These are phyloP conservation scores for Anoura caudifer DNA, from an alignment of 2,113 vertebrate genomes.

Conservation along the genomic window DNA sequence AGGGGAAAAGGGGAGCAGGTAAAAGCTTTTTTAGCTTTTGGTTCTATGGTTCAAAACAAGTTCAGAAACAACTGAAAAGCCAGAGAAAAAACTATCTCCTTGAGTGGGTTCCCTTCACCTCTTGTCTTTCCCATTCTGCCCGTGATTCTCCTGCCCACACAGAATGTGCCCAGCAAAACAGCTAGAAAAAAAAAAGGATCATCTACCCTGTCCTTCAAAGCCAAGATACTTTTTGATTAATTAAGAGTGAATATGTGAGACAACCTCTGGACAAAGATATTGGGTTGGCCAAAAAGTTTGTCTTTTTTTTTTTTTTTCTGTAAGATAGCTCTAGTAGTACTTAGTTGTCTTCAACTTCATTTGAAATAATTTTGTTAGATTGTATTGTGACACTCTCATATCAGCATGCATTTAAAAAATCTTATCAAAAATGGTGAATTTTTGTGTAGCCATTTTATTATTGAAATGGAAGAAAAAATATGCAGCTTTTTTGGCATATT, in stretches of 20 bases:
- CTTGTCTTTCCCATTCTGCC: not conserved
- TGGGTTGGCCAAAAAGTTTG: too few species aligned
- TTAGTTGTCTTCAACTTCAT: too few species aligned
- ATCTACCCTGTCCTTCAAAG: slow-evolving; percentile 54
- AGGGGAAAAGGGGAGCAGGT: not conserved
- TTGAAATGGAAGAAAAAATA: too few species aligned
- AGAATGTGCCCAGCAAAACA: not conserved
- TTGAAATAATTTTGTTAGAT: too few species aligned
- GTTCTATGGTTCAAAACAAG: slow-evolving; percentile 58
- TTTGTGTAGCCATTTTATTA: too few species aligned
- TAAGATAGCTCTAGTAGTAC: too few species aligned
- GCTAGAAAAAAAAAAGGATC: slow-evolving; percentile 21
- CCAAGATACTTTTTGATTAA: slow-evolving; percentile 55
- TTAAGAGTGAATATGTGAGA: not conserved
- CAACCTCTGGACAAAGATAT: not conserved
- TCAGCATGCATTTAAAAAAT: too few species aligned
- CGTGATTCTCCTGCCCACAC: not conserved
- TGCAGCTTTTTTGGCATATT: too few species aligned
- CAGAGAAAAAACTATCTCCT: not conserved
- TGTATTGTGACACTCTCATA: too few species aligned
- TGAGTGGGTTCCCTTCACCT: slow-evolving; percentile 39
- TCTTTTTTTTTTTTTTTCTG: too few species aligned
- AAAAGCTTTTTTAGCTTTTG: slow-evolving; percentile 69
- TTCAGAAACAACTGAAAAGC: slow-evolving; percentile 61
- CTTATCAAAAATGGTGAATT: too few species aligned